Evolutionary conservation across 2,113 vertebrate genomes (phyloP).

Genomic region (Xenopus tropicalis): UCB_Xtro_10.0 CM004444.2:72424501-72425000

Average conservation of each 20-base stretch:
- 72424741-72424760: not conserved
- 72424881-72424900: no score
- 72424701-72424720: not conserved
- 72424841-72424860: no score
- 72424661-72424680: not conserved
- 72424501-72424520: slow-evolving; percentile 62
- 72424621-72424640: slow-evolving; percentile 84
- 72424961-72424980: no score
- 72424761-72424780: no score
- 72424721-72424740: not conserved
- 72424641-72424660: slow-evolving; percentile 64
- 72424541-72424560: slow-evolving; percentile 91
- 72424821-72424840: no score
- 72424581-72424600: slow-evolving; percentile 91
- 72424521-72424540: slow-evolving; percentile 91
- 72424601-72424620: slow-evolving; percentile 94
- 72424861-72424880: no score
- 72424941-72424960: no score
- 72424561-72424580: slow-evolving; percentile 91
- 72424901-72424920: no score
- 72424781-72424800: no score
- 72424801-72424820: no score
- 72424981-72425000: no score
- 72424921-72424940: no score
- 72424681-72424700: not conserved